phyloP scores from a whole-genome alignment of 2,797 vertebrate genomes.

The Chelidonichthys spinosus region DNA sequence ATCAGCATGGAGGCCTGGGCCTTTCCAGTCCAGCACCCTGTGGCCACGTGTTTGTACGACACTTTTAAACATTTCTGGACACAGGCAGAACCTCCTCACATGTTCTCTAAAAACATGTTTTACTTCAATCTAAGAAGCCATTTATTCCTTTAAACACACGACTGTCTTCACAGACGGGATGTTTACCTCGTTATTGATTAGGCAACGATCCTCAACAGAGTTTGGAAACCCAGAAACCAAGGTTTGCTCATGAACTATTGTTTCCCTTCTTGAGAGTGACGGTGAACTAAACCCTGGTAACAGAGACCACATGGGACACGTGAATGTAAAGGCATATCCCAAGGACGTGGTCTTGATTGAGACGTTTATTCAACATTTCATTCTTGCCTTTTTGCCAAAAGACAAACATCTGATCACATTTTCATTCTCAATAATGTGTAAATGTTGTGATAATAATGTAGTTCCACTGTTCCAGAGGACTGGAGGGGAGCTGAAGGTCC shows the following conservation, averaged over 20 bases:
- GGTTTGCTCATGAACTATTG: no score
- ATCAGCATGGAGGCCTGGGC: conserved; percentile 22
- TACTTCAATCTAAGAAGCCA: not conserved
- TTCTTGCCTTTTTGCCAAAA: not conserved
- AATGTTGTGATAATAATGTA: conserved; percentile 9
- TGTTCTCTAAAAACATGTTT: not conserved
- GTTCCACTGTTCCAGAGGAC: conserved; percentile 11
- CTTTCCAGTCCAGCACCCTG: conserved; percentile 19
- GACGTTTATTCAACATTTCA: not conserved
- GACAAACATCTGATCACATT: not conserved
- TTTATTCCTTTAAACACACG: not conserved
- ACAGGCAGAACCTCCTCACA: no score
- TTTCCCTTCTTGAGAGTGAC: no score
- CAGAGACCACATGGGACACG: conserved; percentile 39
- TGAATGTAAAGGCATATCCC: no score
- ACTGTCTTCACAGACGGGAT: no score
- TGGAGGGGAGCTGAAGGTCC: conserved; percentile 37
- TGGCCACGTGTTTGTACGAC: not conserved
- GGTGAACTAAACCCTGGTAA: conserved; percentile 28
- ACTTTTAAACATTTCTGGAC: no score
- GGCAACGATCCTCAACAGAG: not conserved
- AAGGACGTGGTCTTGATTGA: no score
- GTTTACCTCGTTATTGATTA: not conserved
- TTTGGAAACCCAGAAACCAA: not conserved
- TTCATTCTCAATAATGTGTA: not conserved